Evolutionary conservation across 2,113 vertebrate genomes (phyloP).

Genomic region (Trichechus manatus): DNA sequence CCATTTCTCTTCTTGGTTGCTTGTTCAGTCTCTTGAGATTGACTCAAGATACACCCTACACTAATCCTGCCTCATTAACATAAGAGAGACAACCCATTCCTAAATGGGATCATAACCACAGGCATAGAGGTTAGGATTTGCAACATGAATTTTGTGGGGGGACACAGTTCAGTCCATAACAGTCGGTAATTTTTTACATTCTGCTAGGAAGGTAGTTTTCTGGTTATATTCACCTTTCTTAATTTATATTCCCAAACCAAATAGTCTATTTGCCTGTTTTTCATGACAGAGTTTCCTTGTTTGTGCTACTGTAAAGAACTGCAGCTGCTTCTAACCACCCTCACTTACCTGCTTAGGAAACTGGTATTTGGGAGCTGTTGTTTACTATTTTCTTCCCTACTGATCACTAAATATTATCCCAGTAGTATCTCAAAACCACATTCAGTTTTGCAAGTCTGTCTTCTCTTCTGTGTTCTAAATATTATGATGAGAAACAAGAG

Average conservation of each 20-base stretch:
- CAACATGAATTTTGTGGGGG: no score
- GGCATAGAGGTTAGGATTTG: neutral
- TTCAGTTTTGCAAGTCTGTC: neutral
- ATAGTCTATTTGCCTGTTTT: neutral
- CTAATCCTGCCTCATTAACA: neutral
- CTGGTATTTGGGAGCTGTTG: neutral
- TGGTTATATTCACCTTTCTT: neutral
- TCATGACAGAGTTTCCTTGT: neutral
- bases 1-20: no score
- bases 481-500: neutral
- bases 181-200: neutral
- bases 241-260: neutral
- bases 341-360: conserved; percentile 6
- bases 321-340: neutral
- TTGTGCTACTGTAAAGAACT: neutral
- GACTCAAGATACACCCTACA: neutral
- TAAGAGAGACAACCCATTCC: neutral
- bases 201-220: neutral
- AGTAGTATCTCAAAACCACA: neutral
- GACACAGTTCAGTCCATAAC: no score
- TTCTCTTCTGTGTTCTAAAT: neutral
- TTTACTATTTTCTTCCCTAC: neutral
- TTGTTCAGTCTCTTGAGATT: neutral
- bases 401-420: conserved; percentile 23
- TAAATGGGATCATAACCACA: neutral